Evolutionary conservation across 2,113 vertebrate genomes (phyloP).

Genomic region (Burhinus bistriatus): DNA sequence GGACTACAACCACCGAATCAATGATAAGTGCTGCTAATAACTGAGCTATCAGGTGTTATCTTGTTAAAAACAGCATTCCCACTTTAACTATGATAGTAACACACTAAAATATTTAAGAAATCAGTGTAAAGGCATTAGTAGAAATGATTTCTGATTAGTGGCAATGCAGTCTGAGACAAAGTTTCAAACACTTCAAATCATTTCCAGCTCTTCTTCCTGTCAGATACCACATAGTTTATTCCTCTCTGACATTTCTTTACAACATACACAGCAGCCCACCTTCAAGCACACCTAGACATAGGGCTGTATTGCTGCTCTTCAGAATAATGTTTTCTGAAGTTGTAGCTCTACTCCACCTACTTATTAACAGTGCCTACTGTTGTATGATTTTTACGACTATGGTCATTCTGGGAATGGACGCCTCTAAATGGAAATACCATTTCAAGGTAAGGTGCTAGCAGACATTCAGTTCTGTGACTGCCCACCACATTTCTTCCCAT

Average conservation of each 20-base stretch:
- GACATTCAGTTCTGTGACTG: background rate
- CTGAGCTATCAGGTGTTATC: background rate
- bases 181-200: background rate
- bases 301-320: background rate
- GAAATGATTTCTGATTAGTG: background rate
- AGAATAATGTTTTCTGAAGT: background rate
- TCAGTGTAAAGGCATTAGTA: background rate
- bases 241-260: background rate
- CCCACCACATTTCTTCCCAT: background rate
- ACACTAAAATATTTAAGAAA: background rate
- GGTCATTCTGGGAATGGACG: background rate
- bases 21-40: constrained; percentile 49
- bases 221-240: background rate
- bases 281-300: background rate
- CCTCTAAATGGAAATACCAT: background rate
- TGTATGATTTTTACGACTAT: background rate
- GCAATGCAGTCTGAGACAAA: background rate
- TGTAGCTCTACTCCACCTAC: background rate
- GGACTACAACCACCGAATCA: constrained; percentile 53
- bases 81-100: background rate
- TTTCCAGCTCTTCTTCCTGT: background rate
- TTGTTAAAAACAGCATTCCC: background rate
- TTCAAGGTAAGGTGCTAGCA: background rate
- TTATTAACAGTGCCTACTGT: background rate
- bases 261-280: background rate